phyloP scores from a whole-genome alignment of 1,140 invertebrate species.

The Periplaneta americana region DNA sequence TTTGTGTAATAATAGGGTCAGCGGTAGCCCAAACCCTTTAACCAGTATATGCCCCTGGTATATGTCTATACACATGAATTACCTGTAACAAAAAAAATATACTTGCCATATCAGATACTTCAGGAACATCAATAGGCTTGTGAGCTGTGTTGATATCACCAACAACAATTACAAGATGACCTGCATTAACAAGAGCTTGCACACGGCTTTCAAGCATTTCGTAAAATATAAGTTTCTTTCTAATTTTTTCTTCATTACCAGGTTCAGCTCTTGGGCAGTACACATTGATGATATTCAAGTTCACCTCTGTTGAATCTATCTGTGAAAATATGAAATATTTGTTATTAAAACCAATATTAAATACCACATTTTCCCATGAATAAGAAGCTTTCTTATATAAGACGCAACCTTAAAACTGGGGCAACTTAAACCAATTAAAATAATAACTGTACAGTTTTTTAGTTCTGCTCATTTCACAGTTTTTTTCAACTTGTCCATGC shows the following conservation, averaged over 20 bases:
- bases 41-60: no score
- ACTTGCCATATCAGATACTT: constrained; percentile 37
- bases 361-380: no score
- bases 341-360: no score
- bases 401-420: no score
- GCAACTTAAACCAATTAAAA: no score
- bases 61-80: background rate
- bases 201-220: constrained; percentile 40
- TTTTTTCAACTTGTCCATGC: no score
- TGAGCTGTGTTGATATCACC: constrained; percentile 52
- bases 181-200: constrained; percentile 35
- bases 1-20: no score
- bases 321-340: constrained; percentile 5
- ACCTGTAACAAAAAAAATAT: background rate
- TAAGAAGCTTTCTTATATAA: no score
- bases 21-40: no score
- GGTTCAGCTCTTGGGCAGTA: constrained; percentile 47
- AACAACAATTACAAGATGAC: constrained; percentile 45
- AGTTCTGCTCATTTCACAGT: no score
- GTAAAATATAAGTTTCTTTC: constrained; percentile 48
- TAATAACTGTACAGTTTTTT: no score
- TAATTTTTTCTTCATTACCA: constrained; percentile 38
- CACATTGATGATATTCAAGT: constrained; percentile 46
- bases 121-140: constrained; percentile 43
- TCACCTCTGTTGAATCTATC: constrained; percentile 23